A percentile compares a stretch with the other conserved stretches of the same genome.
Conservation (phyloP, 2,113 vertebrate species). For the Caranx ignobilis region DNA sequence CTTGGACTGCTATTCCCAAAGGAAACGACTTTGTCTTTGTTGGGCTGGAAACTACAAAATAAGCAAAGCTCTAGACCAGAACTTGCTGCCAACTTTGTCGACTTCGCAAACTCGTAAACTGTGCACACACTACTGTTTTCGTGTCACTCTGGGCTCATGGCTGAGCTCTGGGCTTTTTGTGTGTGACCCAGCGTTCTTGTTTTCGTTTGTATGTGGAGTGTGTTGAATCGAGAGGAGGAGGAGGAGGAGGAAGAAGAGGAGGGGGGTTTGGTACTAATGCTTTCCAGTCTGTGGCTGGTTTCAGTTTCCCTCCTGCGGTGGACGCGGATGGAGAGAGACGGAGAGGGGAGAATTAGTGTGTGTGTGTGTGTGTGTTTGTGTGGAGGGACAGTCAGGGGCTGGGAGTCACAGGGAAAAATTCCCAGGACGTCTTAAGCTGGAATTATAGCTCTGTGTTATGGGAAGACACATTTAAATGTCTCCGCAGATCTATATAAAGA, state of each 20-base stretch:
- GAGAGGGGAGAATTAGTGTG: slow-evolving; percentile 28
- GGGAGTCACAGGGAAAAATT: slow-evolving; percentile 47
- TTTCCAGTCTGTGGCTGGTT: slow-evolving; percentile 80
- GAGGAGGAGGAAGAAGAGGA: slow-evolving; percentile 9
- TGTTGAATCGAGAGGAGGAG: slow-evolving; percentile 38
- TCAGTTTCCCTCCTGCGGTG: slow-evolving; percentile 76
- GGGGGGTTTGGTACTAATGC: slow-evolving; percentile 64
- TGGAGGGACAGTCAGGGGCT: slow-evolving; percentile 12
- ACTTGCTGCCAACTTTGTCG: slow-evolving; percentile 46
- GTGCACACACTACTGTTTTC: slow-evolving; percentile 32
- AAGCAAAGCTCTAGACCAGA: slow-evolving; percentile 53
- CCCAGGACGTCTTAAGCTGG: slow-evolving; percentile 48
- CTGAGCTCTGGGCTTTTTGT: not conserved
- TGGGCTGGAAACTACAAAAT: slow-evolving; percentile 67
- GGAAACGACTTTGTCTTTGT: slow-evolving; percentile 56
- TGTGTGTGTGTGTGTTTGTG: slow-evolving; percentile 3
- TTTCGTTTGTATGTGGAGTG: slow-evolving; percentile 52
- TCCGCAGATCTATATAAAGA: not conserved
- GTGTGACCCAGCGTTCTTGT: slow-evolving; percentile 37
- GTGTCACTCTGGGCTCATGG: slow-evolving; percentile 25
- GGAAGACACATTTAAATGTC: slow-evolving; percentile 28
- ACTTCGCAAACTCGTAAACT: slow-evolving; percentile 32
- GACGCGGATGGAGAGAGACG: slow-evolving; percentile 48
- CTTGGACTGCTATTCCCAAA: slow-evolving; percentile 53
- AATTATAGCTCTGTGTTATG: slow-evolving; percentile 27